These are phyloP conservation scores for Felis catus DNA, from an alignment of 2,113 vertebrate species.

Conservation along the genomic window DNA sequence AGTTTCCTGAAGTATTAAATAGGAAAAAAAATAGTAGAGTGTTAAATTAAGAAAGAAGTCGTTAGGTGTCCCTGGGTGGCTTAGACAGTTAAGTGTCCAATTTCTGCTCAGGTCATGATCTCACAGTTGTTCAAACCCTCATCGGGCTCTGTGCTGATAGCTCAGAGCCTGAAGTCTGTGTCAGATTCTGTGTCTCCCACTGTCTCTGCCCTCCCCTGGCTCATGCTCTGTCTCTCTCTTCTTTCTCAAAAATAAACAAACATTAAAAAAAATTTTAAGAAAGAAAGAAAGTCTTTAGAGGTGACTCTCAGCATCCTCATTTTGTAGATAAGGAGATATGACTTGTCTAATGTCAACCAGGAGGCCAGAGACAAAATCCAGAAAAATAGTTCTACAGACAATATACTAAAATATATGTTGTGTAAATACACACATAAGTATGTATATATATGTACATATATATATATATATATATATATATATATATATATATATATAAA, in stretches of 20 bases:
- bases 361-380: background rate
- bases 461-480: background rate
- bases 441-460: background rate
- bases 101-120: no score
- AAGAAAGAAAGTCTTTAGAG: background rate
- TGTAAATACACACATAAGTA: background rate
- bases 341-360: background rate
- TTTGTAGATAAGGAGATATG: background rate
- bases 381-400: background rate
- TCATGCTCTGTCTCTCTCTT: no score
- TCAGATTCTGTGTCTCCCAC: no score
- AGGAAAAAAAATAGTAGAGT: background rate
- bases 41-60: background rate
- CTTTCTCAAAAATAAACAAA: no score
- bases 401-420: background rate
- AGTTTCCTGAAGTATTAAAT: background rate
- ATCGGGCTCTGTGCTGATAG: no score
- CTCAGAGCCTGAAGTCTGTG: no score
- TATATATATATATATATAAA: background rate
- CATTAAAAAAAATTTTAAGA: no score
- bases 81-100: no score
- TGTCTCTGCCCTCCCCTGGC: no score
- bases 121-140: no score
- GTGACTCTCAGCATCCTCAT: background rate
- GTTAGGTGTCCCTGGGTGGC: background rate